These are phyloP conservation scores for Pipa parva DNA, from an alignment of 2,113 vertebrate species.

Conservation along the genomic window DNA sequence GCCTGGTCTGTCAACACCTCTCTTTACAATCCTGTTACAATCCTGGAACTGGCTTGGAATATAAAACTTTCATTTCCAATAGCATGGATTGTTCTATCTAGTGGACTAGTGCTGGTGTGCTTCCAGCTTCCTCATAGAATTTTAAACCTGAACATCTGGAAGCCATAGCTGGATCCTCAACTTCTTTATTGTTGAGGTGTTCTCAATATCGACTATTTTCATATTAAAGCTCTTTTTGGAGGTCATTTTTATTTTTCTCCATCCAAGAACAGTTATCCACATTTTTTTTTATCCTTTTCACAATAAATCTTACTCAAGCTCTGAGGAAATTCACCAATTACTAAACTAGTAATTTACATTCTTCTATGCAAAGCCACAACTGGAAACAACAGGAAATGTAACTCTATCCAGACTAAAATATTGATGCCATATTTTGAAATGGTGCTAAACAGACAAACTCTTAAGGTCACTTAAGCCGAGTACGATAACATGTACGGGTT, in stretches of 20 bases:
- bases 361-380: conserved; percentile 35
- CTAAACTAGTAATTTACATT: conserved; percentile 39
- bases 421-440: conserved; percentile 27
- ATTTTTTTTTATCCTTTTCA: conserved; percentile 23
- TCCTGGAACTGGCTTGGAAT: conserved; percentile 1
- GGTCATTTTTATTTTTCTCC: conserved; percentile 31
- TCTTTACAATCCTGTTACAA: too few relatives aligned
- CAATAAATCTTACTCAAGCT: conserved; percentile 37
- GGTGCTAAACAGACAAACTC: conserved; percentile 16
- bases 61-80: conserved; percentile 23
- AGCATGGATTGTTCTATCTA: conserved; percentile 23
- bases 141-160: conserved; percentile 32
- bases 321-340: conserved; percentile 40
- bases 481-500: conserved; percentile 22
- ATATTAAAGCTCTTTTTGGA: conserved; percentile 35
- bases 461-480: conserved; percentile 20
- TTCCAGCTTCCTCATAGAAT: conserved; percentile 23
- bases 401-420: conserved; percentile 23
- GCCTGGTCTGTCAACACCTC: conserved; percentile 20
- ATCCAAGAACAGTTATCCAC: conserved; percentile 36
- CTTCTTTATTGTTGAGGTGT: conserved; percentile 32
- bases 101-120: conserved; percentile 18
- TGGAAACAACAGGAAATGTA: conserved; percentile 31
- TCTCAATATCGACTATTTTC: conserved; percentile 31
- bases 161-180: conserved; percentile 30